Percentiles rank a stretch among this genome's conserved stretches.
Evolutionary conservation across 1,140 invertebrate genomes (phyloP).

Genomic region (Drosophila melanica): DNA sequence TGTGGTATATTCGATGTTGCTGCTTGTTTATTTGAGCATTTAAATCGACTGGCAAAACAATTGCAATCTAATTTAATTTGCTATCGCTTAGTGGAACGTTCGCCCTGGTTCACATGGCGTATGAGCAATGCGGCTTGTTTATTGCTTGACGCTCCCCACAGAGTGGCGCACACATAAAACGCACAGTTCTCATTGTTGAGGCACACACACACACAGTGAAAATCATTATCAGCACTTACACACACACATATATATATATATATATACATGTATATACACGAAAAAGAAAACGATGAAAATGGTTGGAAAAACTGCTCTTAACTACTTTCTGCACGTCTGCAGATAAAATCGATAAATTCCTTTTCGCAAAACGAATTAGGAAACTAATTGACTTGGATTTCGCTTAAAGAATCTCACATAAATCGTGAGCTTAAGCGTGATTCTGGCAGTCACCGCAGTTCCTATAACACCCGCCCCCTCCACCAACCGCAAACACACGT

Average conservation of each 20-base stretch:
- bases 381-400: slow-evolving; percentile 82
- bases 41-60: slow-evolving; percentile 54
- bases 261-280: slow-evolving; percentile 1
- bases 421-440: slow-evolving; percentile 80
- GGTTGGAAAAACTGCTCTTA: slow-evolving; percentile 67
- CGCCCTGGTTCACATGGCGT: slow-evolving; percentile 55
- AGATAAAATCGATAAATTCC: slow-evolving; percentile 82
- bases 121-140: slow-evolving; percentile 76
- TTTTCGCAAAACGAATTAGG: slow-evolving; percentile 82
- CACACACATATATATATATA: slow-evolving; percentile 24
- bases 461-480: background rate
- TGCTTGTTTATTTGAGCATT: slow-evolving; percentile 42
- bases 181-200: slow-evolving; percentile 36
- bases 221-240: slow-evolving; percentile 74
- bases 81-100: slow-evolving; percentile 13
- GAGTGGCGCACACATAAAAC: slow-evolving; percentile 55
- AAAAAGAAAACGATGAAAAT: slow-evolving; percentile 29
- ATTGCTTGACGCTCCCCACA: slow-evolving; percentile 50
- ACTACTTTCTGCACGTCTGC: slow-evolving; percentile 81
- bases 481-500: too few species aligned
- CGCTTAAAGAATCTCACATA: slow-evolving; percentile 82
- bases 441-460: slow-evolving; percentile 68
- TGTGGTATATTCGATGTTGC: background rate
- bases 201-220: slow-evolving; percentile 30
- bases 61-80: slow-evolving; percentile 75